These are phyloP conservation scores for Adela reaumurella DNA, from an alignment of 2,888 invertebrate genomes.

Conservation along the genomic window DNA sequence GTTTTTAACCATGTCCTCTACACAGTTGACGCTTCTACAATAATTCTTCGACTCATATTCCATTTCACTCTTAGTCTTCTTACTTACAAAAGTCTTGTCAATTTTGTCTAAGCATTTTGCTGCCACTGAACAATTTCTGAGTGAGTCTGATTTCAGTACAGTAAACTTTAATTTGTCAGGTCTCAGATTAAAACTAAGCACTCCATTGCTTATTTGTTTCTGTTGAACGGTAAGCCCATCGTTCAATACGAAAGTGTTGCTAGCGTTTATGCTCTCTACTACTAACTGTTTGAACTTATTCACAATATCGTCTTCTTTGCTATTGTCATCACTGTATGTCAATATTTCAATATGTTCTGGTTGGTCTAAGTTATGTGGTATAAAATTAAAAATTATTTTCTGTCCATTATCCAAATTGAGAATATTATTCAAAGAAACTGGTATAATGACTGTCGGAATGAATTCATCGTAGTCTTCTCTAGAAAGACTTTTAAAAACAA, in stretches of 20 bases:
- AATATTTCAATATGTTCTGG: conserved; percentile 50
- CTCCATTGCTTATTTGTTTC: conserved; percentile 28
- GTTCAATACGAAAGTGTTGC: conserved; percentile 53
- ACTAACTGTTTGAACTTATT: conserved; percentile 51
- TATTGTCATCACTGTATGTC: conserved; percentile 32
- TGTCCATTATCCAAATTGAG: conserved; percentile 54
- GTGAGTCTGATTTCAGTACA: conserved; percentile 46
- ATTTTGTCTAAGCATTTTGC: conserved; percentile 27
- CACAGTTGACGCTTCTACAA: conserved; percentile 47
- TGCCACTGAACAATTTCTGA: conserved; percentile 45
- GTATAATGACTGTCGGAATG: conserved; percentile 50
- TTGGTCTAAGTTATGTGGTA: conserved; percentile 29
- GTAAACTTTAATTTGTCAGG: conserved; percentile 47
- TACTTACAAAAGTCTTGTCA: not conserved
- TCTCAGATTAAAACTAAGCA: conserved; percentile 35
- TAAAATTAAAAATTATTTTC: conserved; percentile 49
- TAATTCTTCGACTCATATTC: conserved; percentile 40
- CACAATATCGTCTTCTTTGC: conserved; percentile 30
- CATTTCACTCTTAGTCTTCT: conserved; percentile 18
- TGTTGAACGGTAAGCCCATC: conserved; percentile 46
- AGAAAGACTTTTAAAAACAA: conserved; percentile 36
- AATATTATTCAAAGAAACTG: conserved; percentile 49
- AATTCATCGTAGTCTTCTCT: conserved; percentile 36
- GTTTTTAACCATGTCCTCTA: conserved; percentile 36
- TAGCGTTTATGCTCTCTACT: conserved; percentile 40